Percentiles rank a stretch among this genome's conserved stretches.
Evolutionary conservation across 64 coral and sea anemone species (phyloP).

Genomic region (Exaiptasia diaphana): DNA sequence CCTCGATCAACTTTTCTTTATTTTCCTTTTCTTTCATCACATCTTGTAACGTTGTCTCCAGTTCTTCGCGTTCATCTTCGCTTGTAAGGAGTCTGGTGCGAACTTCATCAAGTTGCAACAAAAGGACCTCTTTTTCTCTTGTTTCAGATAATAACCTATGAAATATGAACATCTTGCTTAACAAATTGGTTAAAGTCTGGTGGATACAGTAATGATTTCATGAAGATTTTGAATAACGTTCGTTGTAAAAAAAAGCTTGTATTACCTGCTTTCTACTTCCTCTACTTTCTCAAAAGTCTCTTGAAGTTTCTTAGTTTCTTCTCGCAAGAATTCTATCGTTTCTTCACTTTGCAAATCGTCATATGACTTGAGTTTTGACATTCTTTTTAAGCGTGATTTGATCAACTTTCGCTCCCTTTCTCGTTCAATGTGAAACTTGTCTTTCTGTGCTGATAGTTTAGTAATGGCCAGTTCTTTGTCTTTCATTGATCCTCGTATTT

Average conservation of each 20-base stretch:
- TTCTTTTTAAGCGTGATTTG: constrained; percentile 50
- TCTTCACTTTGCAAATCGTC: constrained; percentile 83
- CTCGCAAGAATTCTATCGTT: constrained; percentile 64
- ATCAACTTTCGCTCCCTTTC: constrained; percentile 58
- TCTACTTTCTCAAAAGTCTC: constrained; percentile 79
- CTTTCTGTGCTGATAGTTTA: constrained; percentile 60
- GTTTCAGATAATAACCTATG: constrained; percentile 19
- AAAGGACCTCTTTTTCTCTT: constrained; percentile 33
- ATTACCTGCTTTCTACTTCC: constrained; percentile 74
- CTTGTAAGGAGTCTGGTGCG: constrained; percentile 37
- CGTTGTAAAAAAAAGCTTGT: too few species aligned
- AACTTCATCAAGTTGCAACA: constrained; percentile 44
- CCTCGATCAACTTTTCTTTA: constrained; percentile 41
- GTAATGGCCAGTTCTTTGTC: constrained; percentile 67
- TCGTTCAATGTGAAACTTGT: constrained; percentile 74
- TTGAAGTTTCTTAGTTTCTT: constrained; percentile 70
- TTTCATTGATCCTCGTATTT: constrained; percentile 56
- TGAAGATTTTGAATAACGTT: too few species aligned
- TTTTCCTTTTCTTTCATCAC: constrained; percentile 25
- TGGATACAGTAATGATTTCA: too few species aligned
- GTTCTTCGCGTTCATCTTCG: constrained; percentile 45
- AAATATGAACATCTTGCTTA: too few species aligned
- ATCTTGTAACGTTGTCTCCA: constrained; percentile 2
- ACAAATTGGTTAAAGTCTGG: too few species aligned
- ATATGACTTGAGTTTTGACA: constrained; percentile 49